Evolutionary conservation across 2,797 vertebrate species (phyloP).

Genomic region (Anabas testudineus): DNA sequence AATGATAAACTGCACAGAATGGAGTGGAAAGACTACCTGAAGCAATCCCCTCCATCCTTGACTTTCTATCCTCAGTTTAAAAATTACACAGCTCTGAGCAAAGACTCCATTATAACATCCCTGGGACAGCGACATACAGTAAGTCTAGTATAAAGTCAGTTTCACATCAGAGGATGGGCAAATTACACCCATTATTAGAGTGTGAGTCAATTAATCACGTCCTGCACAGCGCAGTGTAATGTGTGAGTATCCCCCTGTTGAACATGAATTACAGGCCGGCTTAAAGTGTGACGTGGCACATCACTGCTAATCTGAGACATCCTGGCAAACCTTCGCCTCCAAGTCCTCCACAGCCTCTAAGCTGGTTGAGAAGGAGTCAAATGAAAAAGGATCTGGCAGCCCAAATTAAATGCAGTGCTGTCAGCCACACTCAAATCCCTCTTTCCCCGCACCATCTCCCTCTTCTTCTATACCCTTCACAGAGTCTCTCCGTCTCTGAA

Average conservation of each 20-base stretch:
- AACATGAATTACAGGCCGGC: conserved; percentile 84
- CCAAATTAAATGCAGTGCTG: conserved; percentile 85
- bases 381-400: conserved; percentile 85
- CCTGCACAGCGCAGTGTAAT: conserved; percentile 83
- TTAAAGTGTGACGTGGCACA: conserved; percentile 83
- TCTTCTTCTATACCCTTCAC: conserved; percentile 78
- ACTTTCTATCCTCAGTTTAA: conserved; percentile 56
- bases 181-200: conserved; percentile 85
- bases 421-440: conserved; percentile 81
- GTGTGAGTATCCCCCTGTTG: conserved; percentile 86
- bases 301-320: conserved; percentile 83
- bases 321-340: conserved; percentile 79
- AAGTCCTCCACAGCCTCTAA: conserved; percentile 81
- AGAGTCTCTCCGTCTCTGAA: conserved; percentile 77
- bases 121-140: conserved; percentile 74
- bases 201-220: conserved; percentile 85
- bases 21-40: conserved; percentile 44
- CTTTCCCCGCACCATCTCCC: conserved; percentile 68
- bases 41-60: conserved; percentile 37
- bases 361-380: conserved; percentile 82
- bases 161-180: conserved; percentile 84
- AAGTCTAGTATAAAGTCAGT: conserved; percentile 84
- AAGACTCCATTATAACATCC: conserved; percentile 74
- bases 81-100: conserved; percentile 65
- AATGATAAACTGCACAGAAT: conserved; percentile 36